Evolutionary conservation across 2,113 vertebrate genomes (phyloP).

Genomic region (Coptodon bakossiorum): DNA sequence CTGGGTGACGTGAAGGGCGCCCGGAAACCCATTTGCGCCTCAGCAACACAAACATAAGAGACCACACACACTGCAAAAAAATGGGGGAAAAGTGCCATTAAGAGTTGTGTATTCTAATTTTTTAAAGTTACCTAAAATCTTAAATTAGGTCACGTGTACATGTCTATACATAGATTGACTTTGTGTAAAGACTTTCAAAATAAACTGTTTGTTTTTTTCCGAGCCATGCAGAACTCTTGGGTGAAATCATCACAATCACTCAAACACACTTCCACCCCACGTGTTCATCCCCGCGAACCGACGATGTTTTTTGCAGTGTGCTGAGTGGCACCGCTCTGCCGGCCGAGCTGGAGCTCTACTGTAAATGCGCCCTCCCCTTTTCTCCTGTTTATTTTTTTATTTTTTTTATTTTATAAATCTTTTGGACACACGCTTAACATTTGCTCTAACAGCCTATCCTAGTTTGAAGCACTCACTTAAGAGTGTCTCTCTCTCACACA

Average conservation of each 20-base stretch:
- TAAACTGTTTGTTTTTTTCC: rapidly evolving
- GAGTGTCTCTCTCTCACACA: not conserved
- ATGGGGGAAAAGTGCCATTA: not conserved
- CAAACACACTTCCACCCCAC: not conserved
- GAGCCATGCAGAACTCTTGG: not conserved
- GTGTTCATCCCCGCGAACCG: not conserved
- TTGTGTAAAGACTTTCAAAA: not conserved
- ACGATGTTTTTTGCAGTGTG: conserved; percentile 31
- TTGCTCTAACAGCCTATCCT: not conserved
- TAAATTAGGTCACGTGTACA: not conserved
- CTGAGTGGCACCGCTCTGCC: conserved; percentile 26
- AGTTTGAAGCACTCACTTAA: conserved; percentile 3
- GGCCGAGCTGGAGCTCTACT: not conserved
- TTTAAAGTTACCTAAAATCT: not conserved
- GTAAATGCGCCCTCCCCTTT: conserved; percentile 31
- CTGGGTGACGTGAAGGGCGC: not conserved
- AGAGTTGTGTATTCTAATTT: not conserved
- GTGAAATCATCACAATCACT: not conserved
- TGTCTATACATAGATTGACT: not conserved
- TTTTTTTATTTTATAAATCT: not conserved
- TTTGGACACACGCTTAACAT: conserved; percentile 22
- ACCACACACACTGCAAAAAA: conserved; percentile 13
- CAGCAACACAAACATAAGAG: conserved; percentile 5
- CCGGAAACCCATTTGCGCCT: conserved; percentile 33
- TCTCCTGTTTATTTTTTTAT: not conserved